A percentile compares a stretch with the other conserved stretches of the same genome.
phyloP scores from a whole-genome alignment of 2,113 vertebrate species.

The Grus americana region DNA sequence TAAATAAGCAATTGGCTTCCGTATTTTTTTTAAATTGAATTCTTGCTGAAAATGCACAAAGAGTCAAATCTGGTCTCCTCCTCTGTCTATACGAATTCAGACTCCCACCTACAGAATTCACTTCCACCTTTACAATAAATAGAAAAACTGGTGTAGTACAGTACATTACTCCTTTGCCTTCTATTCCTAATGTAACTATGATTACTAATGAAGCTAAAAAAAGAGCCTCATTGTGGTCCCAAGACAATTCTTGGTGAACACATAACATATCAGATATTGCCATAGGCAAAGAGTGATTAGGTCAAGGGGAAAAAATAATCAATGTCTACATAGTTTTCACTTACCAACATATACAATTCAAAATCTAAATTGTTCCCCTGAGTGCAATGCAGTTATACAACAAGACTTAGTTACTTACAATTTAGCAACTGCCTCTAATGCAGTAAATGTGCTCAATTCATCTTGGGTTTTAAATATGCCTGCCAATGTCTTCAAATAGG shows the following conservation, averaged over 20 bases:
- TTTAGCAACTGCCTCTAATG: conserved; percentile 56
- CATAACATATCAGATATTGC: conserved; percentile 58
- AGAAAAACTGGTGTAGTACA: background rate
- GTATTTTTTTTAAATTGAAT: background rate
- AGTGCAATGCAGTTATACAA: conserved; percentile 63
- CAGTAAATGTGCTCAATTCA: conserved; percentile 39
- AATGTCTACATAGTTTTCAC: conserved; percentile 72
- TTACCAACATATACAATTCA: conserved; percentile 70
- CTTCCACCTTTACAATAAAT: background rate
- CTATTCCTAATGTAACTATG: conserved; percentile 41
- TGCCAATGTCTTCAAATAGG: conserved; percentile 17
- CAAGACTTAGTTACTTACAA: conserved; percentile 65
- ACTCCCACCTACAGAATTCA: background rate
- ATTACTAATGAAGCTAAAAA: conserved; percentile 60
- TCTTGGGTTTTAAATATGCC: conserved; percentile 51
- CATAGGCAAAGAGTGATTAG: conserved; percentile 66
- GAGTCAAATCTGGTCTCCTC: background rate
- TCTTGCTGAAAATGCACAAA: background rate
- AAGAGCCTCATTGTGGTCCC: conserved; percentile 1
- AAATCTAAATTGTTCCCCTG: conserved; percentile 67
- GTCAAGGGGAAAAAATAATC: conserved; percentile 70
- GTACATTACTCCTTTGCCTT: background rate
- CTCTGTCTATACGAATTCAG: background rate
- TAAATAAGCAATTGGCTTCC: background rate
- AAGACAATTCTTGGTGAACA: conserved; percentile 54